Evolutionary conservation across 2,888 invertebrate species (phyloP).

Genomic region (Timandra comae): DNA sequence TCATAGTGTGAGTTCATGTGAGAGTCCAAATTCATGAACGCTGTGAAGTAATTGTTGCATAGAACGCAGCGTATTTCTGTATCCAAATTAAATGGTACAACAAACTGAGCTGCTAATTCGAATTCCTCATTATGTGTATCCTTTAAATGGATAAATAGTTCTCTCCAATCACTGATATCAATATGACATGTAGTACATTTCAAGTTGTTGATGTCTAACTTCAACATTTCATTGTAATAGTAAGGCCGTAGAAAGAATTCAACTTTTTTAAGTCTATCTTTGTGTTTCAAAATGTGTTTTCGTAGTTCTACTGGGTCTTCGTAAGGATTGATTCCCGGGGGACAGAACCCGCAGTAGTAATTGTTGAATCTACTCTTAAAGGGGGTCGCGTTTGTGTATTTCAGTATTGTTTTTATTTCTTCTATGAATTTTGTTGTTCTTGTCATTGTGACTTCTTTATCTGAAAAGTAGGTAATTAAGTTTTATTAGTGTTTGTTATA

Average conservation of each 20-base stretch:
- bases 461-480: too few relatives aligned
- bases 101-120: conserved; percentile 34
- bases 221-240: conserved; percentile 44
- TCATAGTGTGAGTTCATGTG: conserved; percentile 59
- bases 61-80: conserved; percentile 34
- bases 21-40: conserved; percentile 37
- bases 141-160: conserved; percentile 43
- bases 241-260: conserved; percentile 42
- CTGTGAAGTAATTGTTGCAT: conserved; percentile 32
- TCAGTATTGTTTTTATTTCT: conserved; percentile 41
- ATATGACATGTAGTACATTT: conserved; percentile 35
- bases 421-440: conserved; percentile 28
- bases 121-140: conserved; percentile 31
- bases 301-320: conserved; percentile 37
- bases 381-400: conserved; percentile 46
- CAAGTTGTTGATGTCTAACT: conserved; percentile 42
- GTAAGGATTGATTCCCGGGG: too few relatives aligned
- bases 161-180: conserved; percentile 38
- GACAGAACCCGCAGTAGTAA: conserved; percentile 47
- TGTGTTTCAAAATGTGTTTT: conserved; percentile 36
- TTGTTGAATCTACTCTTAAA: conserved; percentile 36
- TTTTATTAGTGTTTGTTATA: too few relatives aligned
- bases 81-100: conserved; percentile 40
- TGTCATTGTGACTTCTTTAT: conserved; percentile 8
- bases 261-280: conserved; percentile 23